Conservation (phyloP, 2,113 vertebrate genomes). For the Todiramphus chloris region DNA sequence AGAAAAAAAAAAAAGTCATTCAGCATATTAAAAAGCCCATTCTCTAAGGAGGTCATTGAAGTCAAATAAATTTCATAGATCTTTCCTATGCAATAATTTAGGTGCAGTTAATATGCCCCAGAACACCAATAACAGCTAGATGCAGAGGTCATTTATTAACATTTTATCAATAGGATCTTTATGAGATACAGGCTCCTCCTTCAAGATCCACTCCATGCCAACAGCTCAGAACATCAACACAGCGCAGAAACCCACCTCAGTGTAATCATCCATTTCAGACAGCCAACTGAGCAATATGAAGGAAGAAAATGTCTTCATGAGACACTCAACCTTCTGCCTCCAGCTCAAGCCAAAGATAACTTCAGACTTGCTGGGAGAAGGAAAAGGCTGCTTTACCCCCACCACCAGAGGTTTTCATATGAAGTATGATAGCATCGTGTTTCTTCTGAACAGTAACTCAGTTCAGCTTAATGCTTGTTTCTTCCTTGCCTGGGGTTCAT, state of each 20-base stretch:
- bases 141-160: constrained; percentile 59
- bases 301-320: constrained; percentile 36
- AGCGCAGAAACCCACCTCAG: not conserved
- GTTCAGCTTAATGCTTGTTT: not conserved
- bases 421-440: constrained; percentile 35
- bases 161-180: constrained; percentile 68
- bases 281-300: constrained; percentile 13
- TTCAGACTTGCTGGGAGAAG: constrained; percentile 15
- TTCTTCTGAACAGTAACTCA: constrained; percentile 8
- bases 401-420: not conserved
- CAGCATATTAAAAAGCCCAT: constrained; percentile 32
- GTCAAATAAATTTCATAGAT: constrained; percentile 64
- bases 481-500: not conserved
- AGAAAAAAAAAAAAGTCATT: not conserved
- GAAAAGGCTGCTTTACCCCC: not conserved
- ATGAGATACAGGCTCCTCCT: constrained; percentile 46
- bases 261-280: constrained; percentile 25
- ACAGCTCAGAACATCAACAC: constrained; percentile 2
- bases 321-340: constrained; percentile 31
- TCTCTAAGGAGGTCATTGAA: constrained; percentile 62
- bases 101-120: constrained; percentile 62
- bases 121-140: constrained; percentile 55
- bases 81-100: constrained; percentile 70
- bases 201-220: constrained; percentile 38
- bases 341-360: constrained; percentile 60